Evolutionary conservation across 2,888 invertebrate genomes (phyloP).

Genomic region (Phaedon cochleariae): DNA sequence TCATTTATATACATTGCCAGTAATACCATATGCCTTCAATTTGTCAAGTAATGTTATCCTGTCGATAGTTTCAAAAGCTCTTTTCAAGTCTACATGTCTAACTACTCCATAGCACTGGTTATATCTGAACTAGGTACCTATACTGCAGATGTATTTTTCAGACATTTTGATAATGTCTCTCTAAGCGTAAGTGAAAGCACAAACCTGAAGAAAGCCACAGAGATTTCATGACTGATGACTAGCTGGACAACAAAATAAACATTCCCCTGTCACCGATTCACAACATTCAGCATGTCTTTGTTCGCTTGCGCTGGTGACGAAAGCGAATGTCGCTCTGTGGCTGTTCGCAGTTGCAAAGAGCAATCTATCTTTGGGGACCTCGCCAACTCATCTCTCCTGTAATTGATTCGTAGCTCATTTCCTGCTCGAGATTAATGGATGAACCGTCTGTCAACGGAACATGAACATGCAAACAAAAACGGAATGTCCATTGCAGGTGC

Average conservation of each 20-base stretch:
- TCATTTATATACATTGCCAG: no score
- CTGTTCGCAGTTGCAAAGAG: conserved; percentile 1
- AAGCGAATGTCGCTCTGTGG: conserved; percentile 7
- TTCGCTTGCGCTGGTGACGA: background rate
- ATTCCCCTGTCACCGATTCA: background rate
- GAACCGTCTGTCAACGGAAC: conserved; percentile 55
- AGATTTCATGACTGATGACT: background rate
- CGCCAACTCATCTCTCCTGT: conserved; percentile 44
- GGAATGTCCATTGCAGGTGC: conserved; percentile 51
- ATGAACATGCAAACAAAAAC: conserved; percentile 55
- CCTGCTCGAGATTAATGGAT: conserved; percentile 55
- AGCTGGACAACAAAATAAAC: background rate
- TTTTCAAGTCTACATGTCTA: no score
- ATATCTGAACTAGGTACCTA: no score
- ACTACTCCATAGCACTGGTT: no score
- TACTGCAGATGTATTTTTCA: no score
- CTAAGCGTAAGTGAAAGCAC: no score
- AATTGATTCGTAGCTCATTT: conserved; percentile 54
- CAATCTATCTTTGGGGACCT: conserved; percentile 35
- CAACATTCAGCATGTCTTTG: background rate
- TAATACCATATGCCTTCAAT: no score
- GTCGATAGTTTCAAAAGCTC: no score
- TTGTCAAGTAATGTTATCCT: no score
- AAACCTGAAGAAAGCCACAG: background rate
- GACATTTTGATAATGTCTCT: no score